Evolutionary conservation across 2,888 invertebrate genomes (phyloP).

Genomic region (Dolichomitus sp.): DNA sequence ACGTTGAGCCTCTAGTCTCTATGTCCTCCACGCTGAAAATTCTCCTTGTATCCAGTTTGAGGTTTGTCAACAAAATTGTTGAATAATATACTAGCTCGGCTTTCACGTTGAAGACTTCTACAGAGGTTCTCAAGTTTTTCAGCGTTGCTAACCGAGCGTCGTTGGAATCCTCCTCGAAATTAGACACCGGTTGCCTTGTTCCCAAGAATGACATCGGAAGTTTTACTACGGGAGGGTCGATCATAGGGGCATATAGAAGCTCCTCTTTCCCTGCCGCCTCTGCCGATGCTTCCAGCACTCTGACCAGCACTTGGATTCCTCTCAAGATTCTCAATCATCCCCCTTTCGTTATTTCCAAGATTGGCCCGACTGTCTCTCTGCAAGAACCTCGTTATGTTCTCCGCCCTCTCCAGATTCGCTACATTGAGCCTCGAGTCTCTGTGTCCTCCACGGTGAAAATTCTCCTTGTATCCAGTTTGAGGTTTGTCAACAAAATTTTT

Average conservation of each 20-base stretch:
- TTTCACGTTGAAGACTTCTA: slow-evolving; percentile 67
- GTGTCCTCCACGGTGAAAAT: slow-evolving; percentile 20
- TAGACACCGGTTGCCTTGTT: slow-evolving; percentile 82
- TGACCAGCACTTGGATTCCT: slow-evolving; percentile 39
- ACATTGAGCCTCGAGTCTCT: slow-evolving; percentile 63
- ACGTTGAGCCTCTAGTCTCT: slow-evolving; percentile 63
- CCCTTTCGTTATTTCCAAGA: slow-evolving; percentile 58
- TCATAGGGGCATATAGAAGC: slow-evolving; percentile 70
- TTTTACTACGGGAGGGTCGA: slow-evolving; percentile 80
- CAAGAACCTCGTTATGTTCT: slow-evolving; percentile 61
- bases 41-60: slow-evolving; percentile 38
- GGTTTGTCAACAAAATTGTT: slow-evolving; percentile 56
- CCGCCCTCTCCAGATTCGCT: slow-evolving; percentile 71
- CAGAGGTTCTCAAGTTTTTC: slow-evolving; percentile 72
- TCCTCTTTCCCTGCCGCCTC: slow-evolving; percentile 26
- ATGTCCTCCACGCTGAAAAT: slow-evolving; percentile 19
- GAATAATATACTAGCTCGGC: slow-evolving; percentile 66
- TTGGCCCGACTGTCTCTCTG: slow-evolving; percentile 65
- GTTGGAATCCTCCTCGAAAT: slow-evolving; percentile 27
- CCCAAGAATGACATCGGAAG: slow-evolving; percentile 77
- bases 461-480: slow-evolving; percentile 38
- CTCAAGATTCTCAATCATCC: slow-evolving; percentile 51
- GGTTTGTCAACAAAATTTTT: slow-evolving; percentile 55
- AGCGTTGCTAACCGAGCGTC: slow-evolving; percentile 67
- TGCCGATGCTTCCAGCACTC: slow-evolving; percentile 56